Base-by-base conservation (phyloP, 2,888 invertebrate genomes). In the Leptopilina drosophilae region DNA sequence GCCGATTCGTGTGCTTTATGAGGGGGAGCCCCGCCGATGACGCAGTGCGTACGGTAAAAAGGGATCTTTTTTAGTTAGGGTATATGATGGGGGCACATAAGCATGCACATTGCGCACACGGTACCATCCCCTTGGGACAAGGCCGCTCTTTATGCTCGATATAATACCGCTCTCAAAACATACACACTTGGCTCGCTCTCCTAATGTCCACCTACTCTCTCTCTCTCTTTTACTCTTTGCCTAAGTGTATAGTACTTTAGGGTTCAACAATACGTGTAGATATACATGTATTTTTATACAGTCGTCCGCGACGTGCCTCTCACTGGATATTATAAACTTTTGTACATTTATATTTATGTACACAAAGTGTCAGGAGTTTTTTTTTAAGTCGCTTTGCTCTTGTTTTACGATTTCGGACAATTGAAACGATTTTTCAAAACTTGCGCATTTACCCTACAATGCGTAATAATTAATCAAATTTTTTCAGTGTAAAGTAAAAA, bases 131-230 rank as follows among this genome's bases (percentile, higher is more conserved):
- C 90, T 81, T 83, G 91, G 90, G 91, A 91, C 90, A 83, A 87
- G 89, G 89, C 87, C 89, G 89, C 91, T 91, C 91, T 91, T 91
- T 91, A 91, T 91, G 91, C 91, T 91, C 91, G 91, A 91, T 91
- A 91, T 91, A 91, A 91, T 91, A 90, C 91, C 90, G 90, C 90
- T 91, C 91, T 91, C 89, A 91, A 91, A 91, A 91, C 91, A 91
- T 91, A 91, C 91, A 91, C 90, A 90, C 90, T 90, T 90, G 82
- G 77, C 82, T 82, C 83, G 78, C 64, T 66, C 78, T 77, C 79
- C 81, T 75, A 78, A 80, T 76, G 84, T 64, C 64, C 77, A 65
- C 65, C 62, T 64, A 67, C 77, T 80, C 73, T 69, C 26, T 49
- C 14, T 26, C 15, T 40, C 78, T 69, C 62, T 15, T 12, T 77